A percentile compares a stretch with the other conserved stretches of the same genome.
Evolutionary conservation across 2,113 vertebrate genomes (phyloP).

Genomic region (Aviceda subcristata): DNA sequence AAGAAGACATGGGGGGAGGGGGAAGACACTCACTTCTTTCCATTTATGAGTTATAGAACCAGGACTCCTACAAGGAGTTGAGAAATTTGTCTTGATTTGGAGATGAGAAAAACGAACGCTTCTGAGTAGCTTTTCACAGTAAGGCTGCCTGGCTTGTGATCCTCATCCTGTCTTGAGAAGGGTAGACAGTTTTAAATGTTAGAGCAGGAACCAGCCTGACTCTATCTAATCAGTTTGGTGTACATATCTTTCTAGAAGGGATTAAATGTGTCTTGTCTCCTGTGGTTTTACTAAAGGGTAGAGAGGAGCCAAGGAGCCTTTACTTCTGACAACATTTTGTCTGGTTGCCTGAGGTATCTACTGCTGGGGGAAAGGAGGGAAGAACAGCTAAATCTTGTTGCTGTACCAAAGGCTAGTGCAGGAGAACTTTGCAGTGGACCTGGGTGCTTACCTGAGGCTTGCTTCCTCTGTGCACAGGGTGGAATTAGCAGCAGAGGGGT

Average conservation of each 20-base stretch:
- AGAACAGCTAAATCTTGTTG: neutral
- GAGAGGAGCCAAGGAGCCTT: neutral
- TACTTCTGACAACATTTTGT: neutral
- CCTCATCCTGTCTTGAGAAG: neutral
- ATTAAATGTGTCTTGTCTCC: constrained; percentile 15
- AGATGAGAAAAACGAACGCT: constrained; percentile 33
- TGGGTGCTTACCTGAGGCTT: neutral
- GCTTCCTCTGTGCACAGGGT: neutral
- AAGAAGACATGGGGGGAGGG: neutral
- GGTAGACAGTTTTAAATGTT: neutral
- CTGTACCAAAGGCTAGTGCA: neutral
- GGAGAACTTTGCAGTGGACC: neutral
- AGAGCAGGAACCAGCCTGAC: neutral
- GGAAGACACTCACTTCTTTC: constrained; percentile 6
- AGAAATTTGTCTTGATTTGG: constrained; percentile 50
- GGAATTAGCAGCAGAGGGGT: neutral
- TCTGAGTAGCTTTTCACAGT: constrained; percentile 1
- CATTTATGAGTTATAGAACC: constrained; percentile 49
- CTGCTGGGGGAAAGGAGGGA: neutral
- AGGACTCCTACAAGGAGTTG: constrained; percentile 28
- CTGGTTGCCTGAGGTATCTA: neutral
- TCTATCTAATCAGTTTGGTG: neutral
- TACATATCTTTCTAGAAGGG: neutral
- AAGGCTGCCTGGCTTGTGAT: constrained; percentile 6
- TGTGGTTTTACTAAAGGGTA: constrained; percentile 16